These are phyloP conservation scores for Euplagia quadripunctaria DNA, from an alignment of 2,888 invertebrate genomes.

Conservation along the genomic window DNA sequence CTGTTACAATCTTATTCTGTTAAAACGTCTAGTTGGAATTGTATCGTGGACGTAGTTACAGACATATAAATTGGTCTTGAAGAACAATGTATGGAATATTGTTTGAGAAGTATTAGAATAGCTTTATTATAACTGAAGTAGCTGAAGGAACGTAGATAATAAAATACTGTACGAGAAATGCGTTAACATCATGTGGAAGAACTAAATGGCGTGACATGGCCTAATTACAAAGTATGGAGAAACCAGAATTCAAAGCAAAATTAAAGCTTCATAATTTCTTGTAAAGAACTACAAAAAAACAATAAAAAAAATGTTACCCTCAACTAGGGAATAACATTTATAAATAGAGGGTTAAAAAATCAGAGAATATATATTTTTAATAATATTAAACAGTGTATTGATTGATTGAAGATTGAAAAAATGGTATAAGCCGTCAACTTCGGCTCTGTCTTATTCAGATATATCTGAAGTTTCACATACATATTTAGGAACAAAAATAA, in stretches of 20 bases:
- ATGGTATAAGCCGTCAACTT: not conserved
- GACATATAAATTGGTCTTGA: not conserved
- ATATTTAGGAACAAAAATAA: slow-evolving; percentile 8
- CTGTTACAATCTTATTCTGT: slow-evolving; percentile 9
- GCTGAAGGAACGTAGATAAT: too few species aligned
- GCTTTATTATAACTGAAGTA: too few species aligned
- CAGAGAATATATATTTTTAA: not conserved
- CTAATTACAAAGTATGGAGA: too few species aligned
- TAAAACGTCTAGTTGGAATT: not conserved
- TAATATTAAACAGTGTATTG: not conserved
- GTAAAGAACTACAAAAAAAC: too few species aligned
- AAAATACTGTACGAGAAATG: too few species aligned
- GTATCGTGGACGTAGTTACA: not conserved
- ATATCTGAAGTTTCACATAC: slow-evolving; percentile 1
- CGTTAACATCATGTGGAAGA: not conserved
- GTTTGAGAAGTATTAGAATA: not conserved
- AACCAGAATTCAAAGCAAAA: not conserved
- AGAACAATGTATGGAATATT: not conserved
- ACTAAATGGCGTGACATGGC: not conserved
- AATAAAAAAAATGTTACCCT: too few species aligned
- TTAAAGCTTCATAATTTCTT: not conserved
- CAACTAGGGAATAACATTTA: too few species aligned
- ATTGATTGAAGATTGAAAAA: not conserved
- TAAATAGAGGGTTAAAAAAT: too few species aligned
- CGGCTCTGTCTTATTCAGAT: not conserved